A percentile compares a stretch with the other conserved stretches of the same genome.
phyloP scores from a whole-genome alignment of 2,888 invertebrate species.

The Diaphora mendica region DNA sequence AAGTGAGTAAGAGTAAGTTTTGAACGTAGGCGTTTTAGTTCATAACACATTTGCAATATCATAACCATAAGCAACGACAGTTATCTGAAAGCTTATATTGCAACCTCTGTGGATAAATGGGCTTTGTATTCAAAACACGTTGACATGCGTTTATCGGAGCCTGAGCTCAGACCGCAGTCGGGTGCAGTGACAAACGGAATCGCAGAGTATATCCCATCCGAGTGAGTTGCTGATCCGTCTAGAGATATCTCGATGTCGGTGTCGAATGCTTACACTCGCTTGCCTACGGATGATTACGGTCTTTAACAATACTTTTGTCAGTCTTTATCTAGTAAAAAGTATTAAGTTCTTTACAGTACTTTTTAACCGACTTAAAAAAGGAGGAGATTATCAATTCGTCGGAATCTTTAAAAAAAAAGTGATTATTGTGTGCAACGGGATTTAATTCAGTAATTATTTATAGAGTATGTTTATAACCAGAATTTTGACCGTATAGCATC shows the following conservation, averaged over 20 bases:
- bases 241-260: constrained; percentile 83
- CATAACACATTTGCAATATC: constrained; percentile 20
- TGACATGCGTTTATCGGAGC: constrained; percentile 84
- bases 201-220: constrained; percentile 83
- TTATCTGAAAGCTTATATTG: constrained; percentile 57
- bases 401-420: too few relatives aligned
- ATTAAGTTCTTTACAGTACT: too few relatives aligned
- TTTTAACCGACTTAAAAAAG: too few relatives aligned
- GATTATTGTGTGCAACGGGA: not conserved
- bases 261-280: constrained; percentile 82
- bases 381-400: too few relatives aligned
- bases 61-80: constrained; percentile 22
- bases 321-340: constrained; percentile 10
- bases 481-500: not conserved
- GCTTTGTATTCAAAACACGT: constrained; percentile 77
- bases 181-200: constrained; percentile 84
- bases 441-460: not conserved
- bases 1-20: not conserved
- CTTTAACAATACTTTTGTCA: constrained; percentile 78
- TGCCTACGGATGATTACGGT: constrained; percentile 81
- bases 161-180: constrained; percentile 77
- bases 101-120: constrained; percentile 70
- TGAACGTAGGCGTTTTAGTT: constrained; percentile 2
- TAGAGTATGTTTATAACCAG: not conserved
- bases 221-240: constrained; percentile 83